phyloP scores from a whole-genome alignment of 2,888 invertebrate species.

The Tachina lurida region DNA sequence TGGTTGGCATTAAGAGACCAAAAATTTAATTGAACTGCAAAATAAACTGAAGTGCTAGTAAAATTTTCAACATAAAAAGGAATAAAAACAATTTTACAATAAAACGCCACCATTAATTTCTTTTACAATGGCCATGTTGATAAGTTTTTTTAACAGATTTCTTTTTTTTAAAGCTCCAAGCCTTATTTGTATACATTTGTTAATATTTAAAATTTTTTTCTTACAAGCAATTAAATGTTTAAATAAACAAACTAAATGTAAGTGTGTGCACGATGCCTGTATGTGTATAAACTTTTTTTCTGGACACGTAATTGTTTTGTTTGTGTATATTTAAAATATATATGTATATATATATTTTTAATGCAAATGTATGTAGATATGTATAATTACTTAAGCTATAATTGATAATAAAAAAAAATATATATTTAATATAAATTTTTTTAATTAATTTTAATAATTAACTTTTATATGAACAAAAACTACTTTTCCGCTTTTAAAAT shows the following conservation, averaged over 20 bases:
- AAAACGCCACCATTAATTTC: constrained; percentile 42
- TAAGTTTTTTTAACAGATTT: constrained; percentile 5
- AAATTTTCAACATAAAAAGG: not conserved
- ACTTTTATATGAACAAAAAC: constrained; percentile 57
- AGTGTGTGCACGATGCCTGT: not conserved
- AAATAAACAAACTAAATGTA: constrained; percentile 13
- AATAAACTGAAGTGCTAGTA: constrained; percentile 1
- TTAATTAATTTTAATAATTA: constrained; percentile 65
- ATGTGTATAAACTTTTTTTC: not conserved
- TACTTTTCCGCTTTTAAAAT: constrained; percentile 21
- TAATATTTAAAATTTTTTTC: constrained; percentile 50
- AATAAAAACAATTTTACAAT: constrained; percentile 6
- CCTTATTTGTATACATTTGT: constrained; percentile 36
- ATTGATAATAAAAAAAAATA: constrained; percentile 22
- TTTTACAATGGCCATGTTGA: constrained; percentile 44
- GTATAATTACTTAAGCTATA: constrained; percentile 41
- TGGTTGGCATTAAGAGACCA: constrained; percentile 25
- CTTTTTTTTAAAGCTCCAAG: constrained; percentile 10
- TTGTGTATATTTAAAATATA: not conserved
- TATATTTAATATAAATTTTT: not conserved
- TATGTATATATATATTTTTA: constrained; percentile 4
- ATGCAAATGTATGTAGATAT: constrained; percentile 7
- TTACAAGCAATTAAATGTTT: constrained; percentile 54
- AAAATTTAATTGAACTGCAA: constrained; percentile 36
- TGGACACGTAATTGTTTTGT: not conserved